A percentile compares a stretch with the other conserved stretches of the same genome.
Evolutionary conservation across 2,888 invertebrate species (phyloP).

Genomic region (Tetragnatha montana): DNA sequence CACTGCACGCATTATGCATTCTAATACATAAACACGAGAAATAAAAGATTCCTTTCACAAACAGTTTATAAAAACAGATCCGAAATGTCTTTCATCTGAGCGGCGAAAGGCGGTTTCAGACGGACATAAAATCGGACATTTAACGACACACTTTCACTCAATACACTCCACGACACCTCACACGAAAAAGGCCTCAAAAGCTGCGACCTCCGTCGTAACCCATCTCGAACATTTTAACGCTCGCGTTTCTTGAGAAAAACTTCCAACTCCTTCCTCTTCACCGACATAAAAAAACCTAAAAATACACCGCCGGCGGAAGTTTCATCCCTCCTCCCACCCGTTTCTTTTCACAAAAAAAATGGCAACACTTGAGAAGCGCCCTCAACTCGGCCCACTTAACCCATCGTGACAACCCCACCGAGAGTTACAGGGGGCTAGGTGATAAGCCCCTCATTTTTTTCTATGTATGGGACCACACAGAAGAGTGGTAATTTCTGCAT

Average conservation of each 20-base stretch:
- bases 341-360: conserved; percentile 11
- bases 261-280: conserved; percentile 1
- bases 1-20: no score
- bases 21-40: no score
- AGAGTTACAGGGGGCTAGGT: neutral
- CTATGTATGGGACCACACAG: conserved; percentile 13
- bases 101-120: no score
- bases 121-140: no score
- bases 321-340: neutral
- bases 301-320: conserved; percentile 12
- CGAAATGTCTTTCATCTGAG: no score
- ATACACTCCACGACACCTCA: no score
- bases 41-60: no score
- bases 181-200: no score
- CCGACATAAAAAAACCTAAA: conserved; percentile 13
- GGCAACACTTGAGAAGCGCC: conserved; percentile 18
- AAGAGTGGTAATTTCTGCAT: neutral
- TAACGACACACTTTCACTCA: no score
- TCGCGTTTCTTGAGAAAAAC: neutral
- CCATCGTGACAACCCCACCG: neutral
- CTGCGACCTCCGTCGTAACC: neutral
- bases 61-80: no score
- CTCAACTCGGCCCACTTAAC: conserved; percentile 8
- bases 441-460: conserved; percentile 2
- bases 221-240: neutral